Conservation (phyloP, 2,113 vertebrate species). For the Ranitomeya imitator region DNA sequence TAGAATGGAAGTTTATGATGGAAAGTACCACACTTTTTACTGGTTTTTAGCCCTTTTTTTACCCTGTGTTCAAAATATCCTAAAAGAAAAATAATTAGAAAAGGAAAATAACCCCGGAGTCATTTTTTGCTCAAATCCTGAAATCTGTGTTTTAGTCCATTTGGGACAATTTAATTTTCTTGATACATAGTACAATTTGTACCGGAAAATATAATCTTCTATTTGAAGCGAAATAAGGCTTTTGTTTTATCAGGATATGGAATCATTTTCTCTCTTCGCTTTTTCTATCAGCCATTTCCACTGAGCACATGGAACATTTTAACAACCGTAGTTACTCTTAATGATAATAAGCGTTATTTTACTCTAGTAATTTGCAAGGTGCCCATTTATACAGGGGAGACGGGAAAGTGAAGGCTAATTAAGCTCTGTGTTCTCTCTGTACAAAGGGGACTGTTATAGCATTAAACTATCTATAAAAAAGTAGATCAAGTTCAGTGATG, state of each 20-base stretch:
- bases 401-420: conserved; percentile 48
- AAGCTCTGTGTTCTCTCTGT: conserved; percentile 50
- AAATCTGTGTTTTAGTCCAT: conserved; percentile 5
- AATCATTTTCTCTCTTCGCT: conserved; percentile 39
- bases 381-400: conserved; percentile 51
- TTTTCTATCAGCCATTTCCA: conserved; percentile 48
- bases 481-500: conserved; percentile 7
- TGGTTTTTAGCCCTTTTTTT: background rate
- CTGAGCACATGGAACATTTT: conserved; percentile 56
- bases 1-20: background rate
- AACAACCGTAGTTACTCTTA: conserved; percentile 50
- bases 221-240: conserved; percentile 40
- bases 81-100: background rate
- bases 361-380: conserved; percentile 52
- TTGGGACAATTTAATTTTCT: conserved; percentile 35
- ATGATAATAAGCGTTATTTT: conserved; percentile 59
- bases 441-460: conserved; percentile 49
- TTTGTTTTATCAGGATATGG: conserved; percentile 46
- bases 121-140: background rate
- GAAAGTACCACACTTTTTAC: background rate
- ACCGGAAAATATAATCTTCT: conserved; percentile 22
- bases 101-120: background rate
- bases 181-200: conserved; percentile 25
- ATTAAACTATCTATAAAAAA: conserved; percentile 34
- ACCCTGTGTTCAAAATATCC: background rate